Percentiles rank a stretch among this genome's conserved stretches.
Conservation (phyloP, 2,888 invertebrate genomes). For the Lepidonotus clava region DNA sequence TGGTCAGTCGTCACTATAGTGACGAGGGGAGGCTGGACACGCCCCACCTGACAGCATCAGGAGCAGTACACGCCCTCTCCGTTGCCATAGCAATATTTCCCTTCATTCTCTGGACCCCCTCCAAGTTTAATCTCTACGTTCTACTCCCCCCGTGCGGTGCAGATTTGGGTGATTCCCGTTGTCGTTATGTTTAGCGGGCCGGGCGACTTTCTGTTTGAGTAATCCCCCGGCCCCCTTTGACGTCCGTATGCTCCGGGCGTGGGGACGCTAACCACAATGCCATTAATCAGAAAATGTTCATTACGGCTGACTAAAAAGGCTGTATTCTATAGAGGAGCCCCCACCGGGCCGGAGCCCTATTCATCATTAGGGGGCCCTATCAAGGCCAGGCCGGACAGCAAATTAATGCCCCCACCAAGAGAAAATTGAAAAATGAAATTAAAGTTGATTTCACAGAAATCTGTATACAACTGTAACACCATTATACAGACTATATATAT, state of each 20-base stretch:
- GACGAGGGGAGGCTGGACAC: background rate
- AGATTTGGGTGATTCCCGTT: conserved; percentile 40
- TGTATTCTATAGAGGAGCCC: conserved; percentile 41
- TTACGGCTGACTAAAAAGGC: conserved; percentile 15
- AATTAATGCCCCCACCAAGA: too few species aligned
- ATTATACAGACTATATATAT: too few species aligned
- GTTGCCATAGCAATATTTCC: conserved; percentile 34
- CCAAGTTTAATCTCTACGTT: background rate
- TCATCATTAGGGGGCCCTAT: conserved; percentile 6
- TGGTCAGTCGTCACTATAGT: conserved; percentile 18
- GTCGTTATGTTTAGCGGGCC: background rate
- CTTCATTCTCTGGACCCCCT: background rate
- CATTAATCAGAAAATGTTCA: conserved; percentile 53
- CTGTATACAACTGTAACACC: too few species aligned
- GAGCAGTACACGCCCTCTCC: conserved; percentile 22
- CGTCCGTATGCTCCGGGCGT: background rate
- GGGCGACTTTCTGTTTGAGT: conserved; percentile 8
- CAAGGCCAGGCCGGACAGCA: background rate
- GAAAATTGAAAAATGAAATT: background rate
- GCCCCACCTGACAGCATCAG: conserved; percentile 37
- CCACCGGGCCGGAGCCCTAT: background rate
- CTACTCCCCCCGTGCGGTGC: background rate
- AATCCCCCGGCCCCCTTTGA: background rate
- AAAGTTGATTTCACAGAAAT: too few species aligned
- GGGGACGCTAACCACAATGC: background rate